Evolutionary conservation across 1,140 invertebrate genomes (phyloP), one percentile per base, ranked within the genome.

Genomic region (Akabosia matsudoensis): DNA sequence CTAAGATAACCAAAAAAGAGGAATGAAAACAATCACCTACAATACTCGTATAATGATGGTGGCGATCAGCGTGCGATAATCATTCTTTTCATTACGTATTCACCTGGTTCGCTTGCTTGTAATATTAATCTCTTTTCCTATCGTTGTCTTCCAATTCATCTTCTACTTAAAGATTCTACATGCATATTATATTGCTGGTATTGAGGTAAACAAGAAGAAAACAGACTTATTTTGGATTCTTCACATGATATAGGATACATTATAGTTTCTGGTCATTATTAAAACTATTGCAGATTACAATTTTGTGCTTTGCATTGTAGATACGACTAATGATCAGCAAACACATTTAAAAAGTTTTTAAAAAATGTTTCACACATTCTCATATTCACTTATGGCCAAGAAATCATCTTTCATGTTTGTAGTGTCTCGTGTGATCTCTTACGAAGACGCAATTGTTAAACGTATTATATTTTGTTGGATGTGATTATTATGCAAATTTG

Each of bases 401-500:
- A n/a, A n/a, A n/a, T n/a, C n/a, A n/a, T n/a, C n/a, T n/a, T n/a
- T n/a, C n/a, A n/a, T n/a, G n/a, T n/a, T n/a, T n/a, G n/a, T n/a
- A n/a, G n/a, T n/a, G n/a, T n/a, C n/a, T n/a, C n/a, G n/a, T n/a
- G n/a, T n/a, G n/a, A n/a, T n/a, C n/a, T n/a, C n/a, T n/a, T n/a
- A n/a, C n/a, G n/a, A n/a, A n/a, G n/a, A n/a, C n/a, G n/a, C n/a
- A n/a, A n/a, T n/a, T n/a, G n/a, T n/a, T n/a, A n/a, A n/a, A n/a
- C n/a, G n/a, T n/a, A n/a, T n/a, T n/a, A n/a, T n/a, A n/a, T n/a
- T 37, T 30, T 30, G 16, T 74, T 28, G 33, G 74, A 76, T 78
- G 77, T 74, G 70, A 78, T 78, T 78, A 78, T 78, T 78, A 78
- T 78, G 77, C 70, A 73, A 78, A 78, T 78, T 76, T 74, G 67